These are phyloP conservation scores for Himantopus leucocephalus DNA, from an alignment of 2,113 vertebrate genomes.

Conservation along the genomic window DNA sequence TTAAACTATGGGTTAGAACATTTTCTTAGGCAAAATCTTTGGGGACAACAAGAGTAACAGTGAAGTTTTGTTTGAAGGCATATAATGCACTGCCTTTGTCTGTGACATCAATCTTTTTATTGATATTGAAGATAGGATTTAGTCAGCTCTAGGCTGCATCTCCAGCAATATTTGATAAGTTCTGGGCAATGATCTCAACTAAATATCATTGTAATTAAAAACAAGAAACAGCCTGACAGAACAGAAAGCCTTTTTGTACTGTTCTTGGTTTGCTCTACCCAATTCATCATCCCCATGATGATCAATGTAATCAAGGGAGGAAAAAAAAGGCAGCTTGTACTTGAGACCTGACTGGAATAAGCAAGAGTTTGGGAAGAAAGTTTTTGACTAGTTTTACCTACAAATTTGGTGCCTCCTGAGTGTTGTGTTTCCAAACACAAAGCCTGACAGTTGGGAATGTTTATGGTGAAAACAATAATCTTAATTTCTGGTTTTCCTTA, in stretches of 20 bases:
- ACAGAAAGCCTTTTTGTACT: neutral
- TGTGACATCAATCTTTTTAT: neutral
- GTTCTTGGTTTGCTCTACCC: neutral
- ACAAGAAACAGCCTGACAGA: neutral
- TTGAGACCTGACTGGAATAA: neutral
- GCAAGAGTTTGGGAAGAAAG: neutral
- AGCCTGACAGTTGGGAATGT: neutral
- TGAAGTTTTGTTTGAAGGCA: neutral
- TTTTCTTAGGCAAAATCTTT: neutral
- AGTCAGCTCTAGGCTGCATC: neutral
- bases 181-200: neutral
- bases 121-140: neutral
- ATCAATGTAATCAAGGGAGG: neutral
- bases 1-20: neutral
- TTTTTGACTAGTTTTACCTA: neutral
- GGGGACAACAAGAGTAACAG: neutral
- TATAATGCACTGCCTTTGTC: neutral
- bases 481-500: neutral
- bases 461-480: neutral
- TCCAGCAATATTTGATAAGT: neutral
- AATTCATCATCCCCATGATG: neutral
- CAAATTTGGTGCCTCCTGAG: neutral
- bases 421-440: neutral
- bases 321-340: neutral
- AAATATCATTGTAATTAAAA: neutral